Evolutionary conservation across 2,113 vertebrate genomes (phyloP), one percentile per base, ranked within the genome.

Genomic region (Leptosomus discolor): DNA sequence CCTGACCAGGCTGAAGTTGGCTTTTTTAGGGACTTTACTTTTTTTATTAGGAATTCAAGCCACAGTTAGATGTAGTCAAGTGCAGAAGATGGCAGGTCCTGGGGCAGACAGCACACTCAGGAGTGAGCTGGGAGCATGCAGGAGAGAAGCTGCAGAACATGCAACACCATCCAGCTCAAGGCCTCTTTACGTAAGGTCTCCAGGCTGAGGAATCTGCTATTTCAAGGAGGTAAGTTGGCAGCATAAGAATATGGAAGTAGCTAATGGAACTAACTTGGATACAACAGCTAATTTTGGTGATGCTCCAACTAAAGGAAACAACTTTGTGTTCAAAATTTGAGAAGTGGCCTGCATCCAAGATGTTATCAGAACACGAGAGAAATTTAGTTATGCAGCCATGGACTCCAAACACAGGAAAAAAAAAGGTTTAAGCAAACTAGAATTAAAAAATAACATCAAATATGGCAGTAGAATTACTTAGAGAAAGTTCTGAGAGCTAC

Each of bases 341-440:
- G 88, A 95, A 91, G 60, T 85, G 89, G 92, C 86, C 53, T 61
- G 57, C 26, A 37, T 92, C 91, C 92, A 97, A 92, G 83, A 91
- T 85, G 45, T 79, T 93, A 92, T 53, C 85, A 2, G 74, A 96
- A 92, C 41, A 68, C 0, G 1, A 79, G 75, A 88, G 43, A 79
- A 63, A 61, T 92, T 88, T 68, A 93, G 63, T 48, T 89, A 69
- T 63, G 67, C 43, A 87, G 70, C 26, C 65, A 63, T 11, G 7
- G 92, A 92, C 89, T 94, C 68, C 43, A 88, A 83, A 60, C 37
- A 88, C 1, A 51, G 3, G 3, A 56, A 48, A 64, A 5, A 27
- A 91, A 73, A 78, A 34, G 23, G 36, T 45, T 84, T 70, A 68
- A 92, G 45, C 22, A 86, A 82, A 63, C 12, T 34, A 56, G 26